These are phyloP conservation scores for Bilobella aurantiaca DNA, from an alignment of 1,140 invertebrate species.

Conservation along the genomic window DNA sequence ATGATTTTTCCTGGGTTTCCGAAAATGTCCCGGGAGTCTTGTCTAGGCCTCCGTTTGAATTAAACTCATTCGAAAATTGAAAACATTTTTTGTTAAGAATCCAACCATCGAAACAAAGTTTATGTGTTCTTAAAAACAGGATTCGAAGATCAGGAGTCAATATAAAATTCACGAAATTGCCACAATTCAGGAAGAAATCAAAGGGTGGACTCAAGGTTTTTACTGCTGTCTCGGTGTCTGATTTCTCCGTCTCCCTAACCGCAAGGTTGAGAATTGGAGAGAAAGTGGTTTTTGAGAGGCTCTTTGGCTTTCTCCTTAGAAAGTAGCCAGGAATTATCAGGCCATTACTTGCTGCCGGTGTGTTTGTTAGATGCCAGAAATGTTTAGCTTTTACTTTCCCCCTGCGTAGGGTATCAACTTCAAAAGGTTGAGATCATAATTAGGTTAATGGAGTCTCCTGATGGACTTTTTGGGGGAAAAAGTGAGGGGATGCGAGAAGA, in stretches of 20 bases:
- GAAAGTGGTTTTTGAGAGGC: neutral
- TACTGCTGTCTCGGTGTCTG: neutral
- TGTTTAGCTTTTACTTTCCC: conserved; percentile 4
- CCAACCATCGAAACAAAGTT: too few species aligned
- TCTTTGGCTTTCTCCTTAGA: conserved; percentile 2
- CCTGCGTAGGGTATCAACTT: conserved; percentile 18
- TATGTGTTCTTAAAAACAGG: neutral
- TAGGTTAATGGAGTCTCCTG: conserved; percentile 30
- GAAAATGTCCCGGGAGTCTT: conserved; percentile 16
- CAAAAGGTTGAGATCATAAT: conserved; percentile 23
- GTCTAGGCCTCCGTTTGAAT: conserved; percentile 26
- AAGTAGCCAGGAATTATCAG: conserved; percentile 3
- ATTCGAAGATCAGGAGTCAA: neutral
- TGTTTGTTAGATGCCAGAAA: conserved; percentile 20
- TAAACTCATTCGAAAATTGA: conserved; percentile 14
- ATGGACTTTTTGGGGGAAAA: conserved; percentile 18
- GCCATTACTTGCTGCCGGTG: neutral
- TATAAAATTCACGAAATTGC: neutral
- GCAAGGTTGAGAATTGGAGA: neutral
- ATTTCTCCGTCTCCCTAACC: neutral
- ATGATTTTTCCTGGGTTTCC: neutral
- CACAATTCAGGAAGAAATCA: neutral
- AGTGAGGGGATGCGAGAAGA: neutral
- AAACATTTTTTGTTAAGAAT: neutral
- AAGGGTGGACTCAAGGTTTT: too few species aligned